Evolutionary conservation across 1,140 invertebrate genomes (phyloP), one percentile per base, ranked within the genome.

Genomic region (Rhagoletis pomonella): DNA sequence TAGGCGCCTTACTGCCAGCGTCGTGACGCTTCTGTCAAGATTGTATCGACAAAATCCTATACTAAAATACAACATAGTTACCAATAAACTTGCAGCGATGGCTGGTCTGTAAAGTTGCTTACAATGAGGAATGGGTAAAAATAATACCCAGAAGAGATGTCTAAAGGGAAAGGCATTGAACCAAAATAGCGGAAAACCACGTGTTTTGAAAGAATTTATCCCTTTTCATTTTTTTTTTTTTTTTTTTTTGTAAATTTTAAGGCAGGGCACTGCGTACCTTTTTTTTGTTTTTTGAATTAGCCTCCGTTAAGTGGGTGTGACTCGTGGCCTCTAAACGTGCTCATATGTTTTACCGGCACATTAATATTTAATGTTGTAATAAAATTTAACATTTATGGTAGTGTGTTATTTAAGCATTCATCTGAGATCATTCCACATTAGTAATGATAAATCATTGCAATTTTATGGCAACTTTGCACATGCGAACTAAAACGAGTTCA

Each of bases 361-460:
- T 73, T 73, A 73, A 47, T 4, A 73, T 73, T 73, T 47, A 73
- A 73, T 73, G 67, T 47, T 73, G 67, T 42, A 73, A 67, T 73
- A 73, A 73, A 73, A 73, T 44, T 73, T 73, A 73, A 73, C 44
- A 39, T 2, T 73, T 47, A 73, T 47, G 42, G 3, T 17, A 29
- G 39, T 42, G 39, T 73, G 67, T 44, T 29, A 55, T 55, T 55
- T 55, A 29, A 55, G 50, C 50, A 2, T 29, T 29, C 29, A 29
- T 73, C 39, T 73, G 67, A 44, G 42, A 73, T 73, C 42, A 73
- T 73, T 44, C 44, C 67, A 44, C 42, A 73, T 42, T 14, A 47
- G 39, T 44, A 44, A 17, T 47, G 67, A n/a, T 42, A 73, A 73
- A 73, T 73, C 67, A 7, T 44, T 73, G 4, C 4, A 14, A 10